Evolutionary conservation across 1,140 invertebrate genomes (phyloP).

Genomic region (Uloborus diversus): DNA sequence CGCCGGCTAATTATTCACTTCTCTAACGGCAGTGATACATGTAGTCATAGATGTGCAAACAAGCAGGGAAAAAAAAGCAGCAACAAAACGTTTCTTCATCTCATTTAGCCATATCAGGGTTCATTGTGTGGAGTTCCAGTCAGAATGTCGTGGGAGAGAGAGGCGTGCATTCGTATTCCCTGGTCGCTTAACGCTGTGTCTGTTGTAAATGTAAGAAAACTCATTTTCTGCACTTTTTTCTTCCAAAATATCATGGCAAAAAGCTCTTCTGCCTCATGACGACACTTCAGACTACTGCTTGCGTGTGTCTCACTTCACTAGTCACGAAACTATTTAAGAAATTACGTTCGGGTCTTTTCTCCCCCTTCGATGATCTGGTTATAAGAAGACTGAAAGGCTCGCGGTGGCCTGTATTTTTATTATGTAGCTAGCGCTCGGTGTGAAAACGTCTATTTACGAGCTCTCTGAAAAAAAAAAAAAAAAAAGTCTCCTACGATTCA

Average conservation of each 20-base stretch:
- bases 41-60: constrained; percentile 49
- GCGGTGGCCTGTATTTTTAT: constrained; percentile 41
- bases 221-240: constrained; percentile 49
- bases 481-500: constrained; percentile 12
- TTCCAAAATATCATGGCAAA: constrained; percentile 12
- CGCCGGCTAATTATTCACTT: constrained; percentile 41
- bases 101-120: constrained; percentile 47
- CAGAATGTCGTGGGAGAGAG: neutral
- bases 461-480: no score
- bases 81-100: constrained; percentile 25
- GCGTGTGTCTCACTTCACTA: constrained; percentile 44
- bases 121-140: no score
- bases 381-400: constrained; percentile 15
- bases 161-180: constrained; percentile 10
- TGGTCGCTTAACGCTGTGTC: constrained; percentile 49
- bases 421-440: constrained; percentile 23
- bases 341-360: neutral
- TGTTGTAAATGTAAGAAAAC: constrained; percentile 28
- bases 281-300: constrained; percentile 8
- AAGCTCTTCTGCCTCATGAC: neutral
- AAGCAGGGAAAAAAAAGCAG: constrained; percentile 11
- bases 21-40: constrained; percentile 49
- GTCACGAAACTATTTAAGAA: constrained; percentile 35
- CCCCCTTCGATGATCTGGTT: neutral
- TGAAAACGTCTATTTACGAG: constrained; percentile 16